Evolutionary conservation across 1,140 invertebrate genomes (phyloP), one percentile per base, ranked within the genome.

Genomic region (Dendrolimus punctatus): DNA sequence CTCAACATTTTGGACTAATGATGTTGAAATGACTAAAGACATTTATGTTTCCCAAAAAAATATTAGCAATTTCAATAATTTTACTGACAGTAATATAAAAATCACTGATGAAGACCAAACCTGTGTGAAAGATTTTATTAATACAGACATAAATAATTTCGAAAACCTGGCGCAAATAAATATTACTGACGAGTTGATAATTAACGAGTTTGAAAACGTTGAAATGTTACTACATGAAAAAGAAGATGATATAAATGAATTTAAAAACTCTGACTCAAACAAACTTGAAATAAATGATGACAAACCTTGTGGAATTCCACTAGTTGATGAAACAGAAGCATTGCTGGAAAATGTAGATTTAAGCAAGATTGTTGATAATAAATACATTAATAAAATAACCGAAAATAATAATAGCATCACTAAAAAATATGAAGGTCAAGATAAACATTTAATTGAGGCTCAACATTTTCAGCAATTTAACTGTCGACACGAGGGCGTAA

Each of bases 181-280:
- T 45, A 53, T 68, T 49, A 57, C 59, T 49, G 62, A 68, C 48
- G 53, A 55, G 7, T 46, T 49, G 36, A 53, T 71, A 39, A 52
- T 69, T 47, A 50, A 73, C 55, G 71, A 76, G 48, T 76, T 76
- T 60, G 65, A 73, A 64, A 66, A 61, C 46, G 66, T 58, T 44
- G 58, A 72, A 42, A 49, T 67, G 58, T 56, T 53, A 4, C 39
- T 64, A 38, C 42, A 58, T 40, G 52, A 50, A 6, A 50, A 49
- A 6, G 2, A 39, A 39, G 49, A 38, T 8, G 10, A 10, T 39
- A 42, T 37, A 45, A 9, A 6, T 44, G 64, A 68, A 10, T 75
- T 74, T 53, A 62, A 61, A 54, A 70, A 71, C 47, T 62, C 71
- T 49, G 68, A 55, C 44, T 71, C 77, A 52, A 78, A 79, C 57